phyloP scores from a whole-genome alignment of 2,797 vertebrate species.

The Nyctibius grandis region DNA sequence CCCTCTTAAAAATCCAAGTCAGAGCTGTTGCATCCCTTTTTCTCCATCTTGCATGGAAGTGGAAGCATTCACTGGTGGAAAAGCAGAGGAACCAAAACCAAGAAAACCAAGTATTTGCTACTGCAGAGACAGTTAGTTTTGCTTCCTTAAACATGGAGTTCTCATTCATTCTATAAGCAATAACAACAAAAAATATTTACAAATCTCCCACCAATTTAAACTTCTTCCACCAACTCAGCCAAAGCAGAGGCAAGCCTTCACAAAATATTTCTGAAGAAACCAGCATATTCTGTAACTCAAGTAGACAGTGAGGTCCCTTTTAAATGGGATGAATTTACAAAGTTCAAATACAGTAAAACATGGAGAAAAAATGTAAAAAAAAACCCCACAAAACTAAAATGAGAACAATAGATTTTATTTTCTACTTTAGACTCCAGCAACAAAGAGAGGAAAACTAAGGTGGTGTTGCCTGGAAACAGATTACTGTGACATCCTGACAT shows the following conservation, averaged over 20 bases:
- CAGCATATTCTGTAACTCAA: background rate
- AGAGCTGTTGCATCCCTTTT: background rate
- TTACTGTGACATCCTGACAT: background rate
- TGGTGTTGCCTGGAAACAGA: background rate
- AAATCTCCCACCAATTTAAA: background rate
- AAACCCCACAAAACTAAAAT: background rate
- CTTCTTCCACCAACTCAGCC: background rate
- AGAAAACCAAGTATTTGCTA: background rate
- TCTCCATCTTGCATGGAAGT: background rate
- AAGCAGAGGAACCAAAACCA: background rate
- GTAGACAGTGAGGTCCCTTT: background rate
- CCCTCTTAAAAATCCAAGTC: background rate
- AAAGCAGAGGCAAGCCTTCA: background rate
- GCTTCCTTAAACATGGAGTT: background rate
- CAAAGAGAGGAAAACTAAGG: background rate
- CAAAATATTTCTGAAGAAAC: background rate
- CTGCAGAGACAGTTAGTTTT: background rate
- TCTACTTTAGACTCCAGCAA: background rate
- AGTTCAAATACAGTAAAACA: background rate
- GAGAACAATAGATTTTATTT: background rate
- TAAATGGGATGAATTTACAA: background rate
- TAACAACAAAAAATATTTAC: background rate
- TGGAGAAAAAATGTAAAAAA: background rate
- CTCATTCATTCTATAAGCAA: background rate
- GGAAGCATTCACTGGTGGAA: background rate